Conservation (phyloP, 2,888 invertebrate genomes). For the Synergus gifuensis region DNA sequence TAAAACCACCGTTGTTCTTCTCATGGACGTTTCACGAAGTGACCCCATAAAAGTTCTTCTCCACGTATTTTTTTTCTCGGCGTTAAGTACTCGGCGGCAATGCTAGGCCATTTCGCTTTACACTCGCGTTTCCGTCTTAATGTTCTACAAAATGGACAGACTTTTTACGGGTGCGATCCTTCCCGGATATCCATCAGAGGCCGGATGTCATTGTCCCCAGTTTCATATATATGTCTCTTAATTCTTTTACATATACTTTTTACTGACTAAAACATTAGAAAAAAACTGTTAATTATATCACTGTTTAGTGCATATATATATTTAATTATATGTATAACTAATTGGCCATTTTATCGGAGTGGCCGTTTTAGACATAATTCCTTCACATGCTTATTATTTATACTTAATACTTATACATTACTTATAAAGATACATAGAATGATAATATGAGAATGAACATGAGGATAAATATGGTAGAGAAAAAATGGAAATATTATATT, state of each 20-base stretch:
- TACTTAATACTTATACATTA: background rate
- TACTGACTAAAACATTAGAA: no score
- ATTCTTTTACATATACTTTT: no score
- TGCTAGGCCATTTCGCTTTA: slow-evolving; percentile 23
- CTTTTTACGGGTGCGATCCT: background rate
- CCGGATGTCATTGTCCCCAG: slow-evolving; percentile 1
- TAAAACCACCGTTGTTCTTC: background rate
- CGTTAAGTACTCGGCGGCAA: slow-evolving; percentile 13
- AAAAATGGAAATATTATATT: slow-evolving; percentile 36
- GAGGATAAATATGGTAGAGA: slow-evolving; percentile 20
- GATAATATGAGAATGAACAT: slow-evolving; percentile 10
- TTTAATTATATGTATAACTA: no score
- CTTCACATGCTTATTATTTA: no score
- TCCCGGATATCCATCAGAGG: slow-evolving; percentile 8
- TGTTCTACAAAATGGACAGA: slow-evolving; percentile 17
- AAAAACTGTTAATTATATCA: no score
- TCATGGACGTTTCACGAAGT: background rate
- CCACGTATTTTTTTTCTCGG: background rate
- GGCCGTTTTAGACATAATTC: no score
- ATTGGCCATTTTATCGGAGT: no score
- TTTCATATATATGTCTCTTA: background rate
- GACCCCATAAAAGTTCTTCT: slow-evolving; percentile 15
- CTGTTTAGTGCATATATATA: no score
- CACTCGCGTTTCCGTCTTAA: slow-evolving; percentile 15
- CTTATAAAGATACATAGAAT: background rate